Evolutionary conservation across 2,888 invertebrate genomes (phyloP).

Genomic region (Leuctra nigra): DNA sequence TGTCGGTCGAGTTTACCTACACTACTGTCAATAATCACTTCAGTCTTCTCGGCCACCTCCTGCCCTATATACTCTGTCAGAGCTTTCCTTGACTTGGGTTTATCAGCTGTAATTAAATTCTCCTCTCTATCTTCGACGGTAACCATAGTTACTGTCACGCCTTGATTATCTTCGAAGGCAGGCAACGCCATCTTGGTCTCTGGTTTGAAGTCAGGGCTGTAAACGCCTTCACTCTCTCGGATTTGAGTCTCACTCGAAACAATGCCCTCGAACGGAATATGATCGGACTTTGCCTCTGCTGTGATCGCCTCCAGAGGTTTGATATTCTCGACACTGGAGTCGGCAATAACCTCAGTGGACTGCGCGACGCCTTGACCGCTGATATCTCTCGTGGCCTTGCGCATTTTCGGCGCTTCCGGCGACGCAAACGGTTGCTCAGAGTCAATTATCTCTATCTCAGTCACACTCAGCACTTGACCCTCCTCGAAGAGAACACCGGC

Average conservation of each 20-base stretch:
- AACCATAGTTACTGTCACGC: slow-evolving; percentile 36
- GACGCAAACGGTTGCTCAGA: slow-evolving; percentile 45
- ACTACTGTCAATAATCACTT: slow-evolving; percentile 43
- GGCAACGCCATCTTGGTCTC: slow-evolving; percentile 43
- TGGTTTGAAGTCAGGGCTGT: slow-evolving; percentile 40
- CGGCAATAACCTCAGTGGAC: slow-evolving; percentile 49
- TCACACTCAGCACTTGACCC: slow-evolving; percentile 54
- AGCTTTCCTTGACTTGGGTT: slow-evolving; percentile 42
- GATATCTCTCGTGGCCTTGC: slow-evolving; percentile 48
- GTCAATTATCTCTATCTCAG: slow-evolving; percentile 40
- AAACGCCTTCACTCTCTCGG: slow-evolving; percentile 52
- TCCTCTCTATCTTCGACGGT: slow-evolving; percentile 34
- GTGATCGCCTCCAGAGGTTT: slow-evolving; percentile 32
- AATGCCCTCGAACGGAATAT: slow-evolving; percentile 49
- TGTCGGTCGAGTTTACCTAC: slow-evolving; percentile 41
- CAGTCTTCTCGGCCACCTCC: slow-evolving; percentile 47
- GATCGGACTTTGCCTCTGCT: slow-evolving; percentile 43
- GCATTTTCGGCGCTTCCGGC: slow-evolving; percentile 39
- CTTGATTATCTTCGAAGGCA: slow-evolving; percentile 36
- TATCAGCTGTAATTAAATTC: slow-evolving; percentile 36
- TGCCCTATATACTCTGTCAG: slow-evolving; percentile 43
- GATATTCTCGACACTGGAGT: slow-evolving; percentile 39
- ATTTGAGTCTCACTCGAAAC: slow-evolving; percentile 49
- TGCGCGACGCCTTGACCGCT: slow-evolving; percentile 51
- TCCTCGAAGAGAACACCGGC: slow-evolving; percentile 47